phyloP scores from a whole-genome alignment of 2,797 vertebrate genomes.

The Carduelis carduelis region DNA sequence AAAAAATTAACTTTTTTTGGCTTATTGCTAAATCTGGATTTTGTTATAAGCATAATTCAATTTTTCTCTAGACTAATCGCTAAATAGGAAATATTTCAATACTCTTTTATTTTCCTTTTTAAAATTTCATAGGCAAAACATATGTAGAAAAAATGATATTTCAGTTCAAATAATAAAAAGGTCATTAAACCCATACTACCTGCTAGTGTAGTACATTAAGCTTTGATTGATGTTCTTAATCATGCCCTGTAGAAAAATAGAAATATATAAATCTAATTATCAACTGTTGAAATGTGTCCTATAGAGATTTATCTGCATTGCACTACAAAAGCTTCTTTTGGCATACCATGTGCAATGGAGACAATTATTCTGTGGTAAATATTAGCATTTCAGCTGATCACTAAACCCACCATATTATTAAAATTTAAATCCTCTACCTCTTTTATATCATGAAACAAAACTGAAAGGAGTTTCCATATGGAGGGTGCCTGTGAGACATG shows the following conservation, averaged over 20 bases:
- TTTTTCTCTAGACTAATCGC: constrained; percentile 41
- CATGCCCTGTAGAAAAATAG: not conserved
- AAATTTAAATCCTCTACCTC: not conserved
- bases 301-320: not conserved
- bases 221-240: not conserved
- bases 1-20: not conserved
- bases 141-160: not conserved
- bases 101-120: constrained; percentile 32
- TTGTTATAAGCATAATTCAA: constrained; percentile 32
- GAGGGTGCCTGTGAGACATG: not conserved
- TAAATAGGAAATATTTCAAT: constrained; percentile 56
- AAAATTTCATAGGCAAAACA: not conserved
- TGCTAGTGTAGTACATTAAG: not conserved
- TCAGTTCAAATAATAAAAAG: not conserved
- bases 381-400: not conserved
- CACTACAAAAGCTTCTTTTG: not conserved
- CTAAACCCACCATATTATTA: not conserved
- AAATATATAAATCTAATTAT: not conserved
- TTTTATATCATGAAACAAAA: not conserved
- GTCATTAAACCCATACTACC: not conserved
- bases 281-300: not conserved
- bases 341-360: not conserved
- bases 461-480: not conserved
- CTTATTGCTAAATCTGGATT: constrained; percentile 43
- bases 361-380: not conserved